Evolutionary conservation across 1,140 invertebrate species (phyloP).

Genomic region (Cherax destructor): DNA sequence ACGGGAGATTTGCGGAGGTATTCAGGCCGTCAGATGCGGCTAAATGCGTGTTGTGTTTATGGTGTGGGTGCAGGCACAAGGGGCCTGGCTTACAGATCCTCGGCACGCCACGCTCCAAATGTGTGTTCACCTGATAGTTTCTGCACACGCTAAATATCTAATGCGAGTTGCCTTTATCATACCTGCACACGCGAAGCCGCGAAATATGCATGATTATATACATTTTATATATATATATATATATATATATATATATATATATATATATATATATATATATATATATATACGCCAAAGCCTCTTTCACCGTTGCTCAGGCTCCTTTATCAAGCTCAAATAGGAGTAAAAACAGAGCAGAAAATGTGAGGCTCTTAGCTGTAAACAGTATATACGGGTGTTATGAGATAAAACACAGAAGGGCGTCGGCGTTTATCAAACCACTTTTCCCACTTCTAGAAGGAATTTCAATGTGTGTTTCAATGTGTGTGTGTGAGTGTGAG

Average conservation of each 20-base stretch:
- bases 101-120: constrained; percentile 29
- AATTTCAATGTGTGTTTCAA: too few species aligned
- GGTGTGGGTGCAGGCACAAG: not conserved
- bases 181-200: not conserved
- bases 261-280: constrained; percentile 51
- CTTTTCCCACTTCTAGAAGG: too few species aligned
- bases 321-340: too few species aligned
- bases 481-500: too few species aligned
- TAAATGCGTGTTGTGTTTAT: constrained; percentile 47
- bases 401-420: too few species aligned
- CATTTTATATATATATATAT: constrained; percentile 23
- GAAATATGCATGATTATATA: too few species aligned
- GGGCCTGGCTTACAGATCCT: not conserved
- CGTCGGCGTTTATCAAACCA: too few species aligned
- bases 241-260: constrained; percentile 49
- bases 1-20: constrained; percentile 22
- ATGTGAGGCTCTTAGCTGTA: too few species aligned
- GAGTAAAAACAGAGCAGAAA: too few species aligned
- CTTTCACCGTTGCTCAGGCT: too few species aligned
- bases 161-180: constrained; percentile 15
- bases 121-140: constrained; percentile 8
- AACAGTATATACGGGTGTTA: too few species aligned
- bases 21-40: constrained; percentile 48
- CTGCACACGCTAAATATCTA: constrained; percentile 28
- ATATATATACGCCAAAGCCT: not conserved